These are phyloP conservation scores for Lepidothrix coronata DNA, from an alignment of 2,113 vertebrate species.

Conservation along the genomic window DNA sequence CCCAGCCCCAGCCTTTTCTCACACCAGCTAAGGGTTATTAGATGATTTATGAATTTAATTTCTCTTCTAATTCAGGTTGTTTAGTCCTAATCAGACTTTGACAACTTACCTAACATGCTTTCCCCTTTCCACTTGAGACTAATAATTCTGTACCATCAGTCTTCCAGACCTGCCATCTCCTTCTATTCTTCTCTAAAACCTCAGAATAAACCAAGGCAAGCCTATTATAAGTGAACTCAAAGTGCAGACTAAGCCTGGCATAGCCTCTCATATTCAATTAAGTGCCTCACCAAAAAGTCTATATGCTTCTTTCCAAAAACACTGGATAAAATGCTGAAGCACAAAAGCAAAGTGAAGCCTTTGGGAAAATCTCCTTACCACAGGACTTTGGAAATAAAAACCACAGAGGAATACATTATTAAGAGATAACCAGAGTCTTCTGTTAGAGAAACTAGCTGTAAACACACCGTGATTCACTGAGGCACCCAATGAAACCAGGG, in stretches of 20 bases:
- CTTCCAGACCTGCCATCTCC: background rate
- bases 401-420: constrained; percentile 53
- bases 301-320: background rate
- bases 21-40: background rate
- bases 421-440: constrained; percentile 60
- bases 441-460: constrained; percentile 36
- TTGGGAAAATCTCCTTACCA: constrained; percentile 37
- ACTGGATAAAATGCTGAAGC: constrained; percentile 38
- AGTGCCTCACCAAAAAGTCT: background rate
- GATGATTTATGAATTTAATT: constrained; percentile 42
- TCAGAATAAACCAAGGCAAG: background rate
- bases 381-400: constrained; percentile 62
- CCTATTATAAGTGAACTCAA: background rate
- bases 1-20: background rate
- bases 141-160: background rate
- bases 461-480: constrained; percentile 62
- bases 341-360: constrained; percentile 52
- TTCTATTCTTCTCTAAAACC: constrained; percentile 2
- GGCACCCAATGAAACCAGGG: constrained; percentile 69
- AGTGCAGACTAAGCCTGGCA: background rate
- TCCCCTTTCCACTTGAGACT: background rate
- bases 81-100: constrained; percentile 25
- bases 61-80: constrained; percentile 17
- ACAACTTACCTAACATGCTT: constrained; percentile 9
- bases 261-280: background rate